phyloP scores from a whole-genome alignment of 1,140 invertebrate genomes.

The Brachionus angularis region DNA sequence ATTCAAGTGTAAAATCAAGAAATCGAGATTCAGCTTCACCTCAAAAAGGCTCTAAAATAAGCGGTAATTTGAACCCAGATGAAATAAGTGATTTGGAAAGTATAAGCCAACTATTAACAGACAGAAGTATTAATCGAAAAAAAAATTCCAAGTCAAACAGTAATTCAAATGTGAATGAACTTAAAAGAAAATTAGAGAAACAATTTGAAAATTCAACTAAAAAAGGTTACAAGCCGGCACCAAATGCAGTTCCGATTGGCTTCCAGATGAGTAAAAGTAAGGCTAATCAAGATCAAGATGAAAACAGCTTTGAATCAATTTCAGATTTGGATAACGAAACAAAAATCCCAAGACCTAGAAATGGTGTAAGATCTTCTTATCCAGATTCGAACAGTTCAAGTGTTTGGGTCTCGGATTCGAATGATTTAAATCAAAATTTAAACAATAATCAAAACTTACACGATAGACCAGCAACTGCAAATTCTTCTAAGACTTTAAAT shows the following conservation, averaged over 20 bases:
- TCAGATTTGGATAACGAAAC: neutral
- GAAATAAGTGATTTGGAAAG: slow-evolving; percentile 31
- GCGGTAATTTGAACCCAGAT: neutral
- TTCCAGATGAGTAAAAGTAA: no score
- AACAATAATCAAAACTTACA: no score
- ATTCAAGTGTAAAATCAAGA: neutral
- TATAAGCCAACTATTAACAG: neutral
- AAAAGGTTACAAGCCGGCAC: neutral
- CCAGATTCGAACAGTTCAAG: slow-evolving; percentile 33
- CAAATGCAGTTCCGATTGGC: neutral
- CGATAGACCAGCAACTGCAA: slow-evolving; percentile 19
- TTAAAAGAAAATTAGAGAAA: slow-evolving; percentile 14
- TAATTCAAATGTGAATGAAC: neutral
- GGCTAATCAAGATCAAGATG: slow-evolving; percentile 7
- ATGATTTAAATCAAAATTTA: neutral
- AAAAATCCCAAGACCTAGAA: slow-evolving; percentile 1
- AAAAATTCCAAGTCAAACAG: slow-evolving; percentile 9
- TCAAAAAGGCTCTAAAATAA: neutral
- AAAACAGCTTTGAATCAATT: slow-evolving; percentile 12
- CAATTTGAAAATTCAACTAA: neutral
- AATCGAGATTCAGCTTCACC: neutral
- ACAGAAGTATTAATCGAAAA: slow-evolving; percentile 9
- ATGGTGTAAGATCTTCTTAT: slow-evolving; percentile 18
- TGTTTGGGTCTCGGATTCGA: slow-evolving; percentile 23
- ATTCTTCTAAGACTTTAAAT: slow-evolving; percentile 17